Evolutionary conservation across 2,113 vertebrate species (phyloP).

Genomic region (Elachura formosa): DNA sequence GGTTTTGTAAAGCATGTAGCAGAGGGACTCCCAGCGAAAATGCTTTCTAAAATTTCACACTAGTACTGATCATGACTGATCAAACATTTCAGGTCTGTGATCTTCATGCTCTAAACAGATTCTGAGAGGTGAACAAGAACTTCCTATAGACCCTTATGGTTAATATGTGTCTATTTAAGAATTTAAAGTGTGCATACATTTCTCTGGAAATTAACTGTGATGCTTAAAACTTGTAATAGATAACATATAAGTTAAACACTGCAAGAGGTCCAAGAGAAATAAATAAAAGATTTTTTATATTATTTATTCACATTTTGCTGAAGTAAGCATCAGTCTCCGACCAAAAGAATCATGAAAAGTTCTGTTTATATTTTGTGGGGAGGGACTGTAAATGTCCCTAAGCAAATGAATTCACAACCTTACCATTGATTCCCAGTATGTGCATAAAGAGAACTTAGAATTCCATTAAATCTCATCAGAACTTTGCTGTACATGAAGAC

Average conservation of each 20-base stretch:
- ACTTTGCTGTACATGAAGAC: conserved; percentile 14
- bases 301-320: conserved; percentile 21
- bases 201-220: neutral
- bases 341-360: neutral
- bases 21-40: neutral
- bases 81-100: neutral
- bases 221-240: neutral
- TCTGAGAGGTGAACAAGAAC: neutral
- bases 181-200: neutral
- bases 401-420: conserved; percentile 49
- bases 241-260: neutral
- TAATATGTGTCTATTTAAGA: neutral
- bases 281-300: neutral
- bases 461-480: conserved; percentile 53
- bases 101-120: neutral
- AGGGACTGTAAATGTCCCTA: conserved; percentile 8
- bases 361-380: neutral
- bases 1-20: neutral
- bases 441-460: conserved; percentile 46
- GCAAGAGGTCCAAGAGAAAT: neutral
- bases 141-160: neutral
- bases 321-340: conserved; percentile 10
- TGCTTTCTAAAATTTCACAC: neutral
- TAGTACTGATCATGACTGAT: neutral
- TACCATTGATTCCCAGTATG: conserved; percentile 35